Evolutionary conservation across 2,888 invertebrate genomes (phyloP), one percentile per base, ranked within the genome.

Genomic region (Drosophila formosana): DNA sequence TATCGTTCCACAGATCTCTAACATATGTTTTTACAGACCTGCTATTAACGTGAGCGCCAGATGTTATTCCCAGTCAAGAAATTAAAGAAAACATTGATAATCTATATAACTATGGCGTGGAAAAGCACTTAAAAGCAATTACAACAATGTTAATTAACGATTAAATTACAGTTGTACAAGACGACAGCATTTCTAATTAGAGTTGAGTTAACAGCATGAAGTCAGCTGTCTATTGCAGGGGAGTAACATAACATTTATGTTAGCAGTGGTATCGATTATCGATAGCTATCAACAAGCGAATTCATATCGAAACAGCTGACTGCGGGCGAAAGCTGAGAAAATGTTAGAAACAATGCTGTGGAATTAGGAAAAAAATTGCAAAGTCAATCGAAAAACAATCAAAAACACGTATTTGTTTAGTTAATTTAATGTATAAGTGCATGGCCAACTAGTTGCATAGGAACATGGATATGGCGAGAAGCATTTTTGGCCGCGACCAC

Each of bases 401-500:
- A 45, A 64, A 43, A 13, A 43, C 2, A 39, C 4, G 3, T 32
- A 49, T 18, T 43, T 55, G n/a, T 13, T 37, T 25, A 60, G 18
- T 52, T 62, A 46, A 26, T n/a, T 62, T 43, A 55, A 74, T 66
- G 74, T 39, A 51, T 28, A 41, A 58, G 13, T 6, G 11, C 28
- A 66, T 11, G 51, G 18, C 32, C 49, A 66, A 58, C 23, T 66
- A 63, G 53, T n/a, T 55, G 13, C 26, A 45, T 43, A 7, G 18
- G 11, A 68, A 70, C 83, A 98, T 98, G 98, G 98, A 98, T 93
- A 95, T 98, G 91, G 98, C 98, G 0, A 97, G 97, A 93, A 97
- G 97, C 49, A 93, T 98, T 75, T 98, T 98, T 93, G 96, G 96
- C 81, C 95, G 97, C 76, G 96, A 96, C 90, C 96, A 97, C 90